Evolutionary conservation across 2,888 invertebrate genomes (phyloP).

Genomic region (Eupithecia abbreviata): DNA sequence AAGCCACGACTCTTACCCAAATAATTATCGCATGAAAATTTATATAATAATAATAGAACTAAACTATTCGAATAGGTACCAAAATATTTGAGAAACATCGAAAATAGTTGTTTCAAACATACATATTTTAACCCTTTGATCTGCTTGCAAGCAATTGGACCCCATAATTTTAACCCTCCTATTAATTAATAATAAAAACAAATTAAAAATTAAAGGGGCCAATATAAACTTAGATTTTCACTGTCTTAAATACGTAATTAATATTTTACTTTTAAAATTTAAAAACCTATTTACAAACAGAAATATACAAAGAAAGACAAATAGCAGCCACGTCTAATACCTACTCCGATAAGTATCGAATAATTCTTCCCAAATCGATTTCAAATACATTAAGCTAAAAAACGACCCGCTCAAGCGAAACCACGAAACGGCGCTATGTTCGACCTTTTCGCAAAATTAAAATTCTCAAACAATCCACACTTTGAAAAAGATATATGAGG

Average conservation of each 20-base stretch:
- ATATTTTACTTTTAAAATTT: background rate
- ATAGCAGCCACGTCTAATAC: conserved; percentile 6
- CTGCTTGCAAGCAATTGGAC: background rate
- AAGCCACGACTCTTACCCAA: background rate
- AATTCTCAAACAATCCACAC: conserved; percentile 80
- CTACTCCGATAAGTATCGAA: conserved; percentile 2
- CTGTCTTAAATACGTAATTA: no score
- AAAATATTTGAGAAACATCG: background rate
- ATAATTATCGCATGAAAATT: background rate
- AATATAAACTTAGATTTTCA: background rate
- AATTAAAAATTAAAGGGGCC: background rate
- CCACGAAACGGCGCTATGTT: conserved; percentile 33
- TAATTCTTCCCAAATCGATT: conserved; percentile 32
- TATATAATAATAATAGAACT: no score
- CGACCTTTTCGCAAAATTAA: conserved; percentile 71
- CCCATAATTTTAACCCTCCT: background rate
- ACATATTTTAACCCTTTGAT: conserved; percentile 1
- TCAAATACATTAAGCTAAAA: conserved; percentile 34
- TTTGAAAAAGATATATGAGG: conserved; percentile 82
- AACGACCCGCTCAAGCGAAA: conserved; percentile 37
- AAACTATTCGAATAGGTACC: background rate
- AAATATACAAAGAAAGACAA: conserved; percentile 6
- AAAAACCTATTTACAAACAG: background rate
- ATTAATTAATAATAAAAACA: background rate
- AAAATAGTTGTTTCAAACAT: background rate